Evolutionary conservation across 2,888 invertebrate species (phyloP).

Genomic region (Tipula vernalis): DNA sequence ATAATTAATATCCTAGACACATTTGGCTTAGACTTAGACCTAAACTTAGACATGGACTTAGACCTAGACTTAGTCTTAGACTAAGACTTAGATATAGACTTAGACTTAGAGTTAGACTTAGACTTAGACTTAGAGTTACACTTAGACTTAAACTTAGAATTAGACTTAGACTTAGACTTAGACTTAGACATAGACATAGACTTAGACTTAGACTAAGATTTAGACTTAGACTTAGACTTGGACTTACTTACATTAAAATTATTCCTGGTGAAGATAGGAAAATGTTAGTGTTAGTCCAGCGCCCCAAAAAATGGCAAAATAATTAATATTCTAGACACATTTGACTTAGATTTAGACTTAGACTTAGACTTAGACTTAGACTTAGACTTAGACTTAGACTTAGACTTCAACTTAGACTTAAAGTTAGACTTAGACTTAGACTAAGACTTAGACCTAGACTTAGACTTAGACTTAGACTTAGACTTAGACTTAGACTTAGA

Average conservation of each 20-base stretch:
- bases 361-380: not conserved
- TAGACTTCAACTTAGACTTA: not conserved
- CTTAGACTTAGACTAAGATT: not conserved
- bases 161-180: not conserved
- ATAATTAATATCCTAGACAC: too few relatives aligned
- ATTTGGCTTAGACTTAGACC: too few relatives aligned
- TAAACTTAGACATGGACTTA: too few relatives aligned
- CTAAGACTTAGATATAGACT: too few relatives aligned
- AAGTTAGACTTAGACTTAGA: not conserved
- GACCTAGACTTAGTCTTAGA: too few relatives aligned
- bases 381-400: not conserved
- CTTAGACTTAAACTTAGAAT: not conserved
- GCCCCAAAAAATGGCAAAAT: too few relatives aligned
- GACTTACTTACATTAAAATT: too few relatives aligned
- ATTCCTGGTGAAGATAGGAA: too few relatives aligned
- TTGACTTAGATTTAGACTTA: too few relatives aligned
- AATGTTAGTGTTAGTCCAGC: too few relatives aligned
- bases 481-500: not conserved
- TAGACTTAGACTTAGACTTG: not conserved
- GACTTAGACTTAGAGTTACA: conserved; percentile 11
- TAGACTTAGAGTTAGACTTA: not conserved
- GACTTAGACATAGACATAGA: not conserved
- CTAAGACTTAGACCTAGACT: not conserved
- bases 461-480: not conserved
- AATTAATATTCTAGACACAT: too few relatives aligned